Conservation (phyloP, 2,888 invertebrate species). For the Prosapia bicincta region DNA sequence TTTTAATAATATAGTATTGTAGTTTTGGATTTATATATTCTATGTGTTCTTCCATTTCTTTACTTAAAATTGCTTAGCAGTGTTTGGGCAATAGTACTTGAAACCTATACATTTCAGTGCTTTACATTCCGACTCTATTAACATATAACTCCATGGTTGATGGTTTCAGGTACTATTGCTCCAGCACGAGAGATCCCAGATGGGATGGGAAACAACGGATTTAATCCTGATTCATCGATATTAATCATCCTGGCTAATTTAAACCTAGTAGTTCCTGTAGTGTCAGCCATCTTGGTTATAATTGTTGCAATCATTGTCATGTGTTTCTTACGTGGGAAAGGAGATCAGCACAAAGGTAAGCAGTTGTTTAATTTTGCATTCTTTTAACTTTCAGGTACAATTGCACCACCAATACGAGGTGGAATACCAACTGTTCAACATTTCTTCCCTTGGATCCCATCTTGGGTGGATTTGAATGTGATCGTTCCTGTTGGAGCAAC, state of each 20-base stretch:
- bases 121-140: not conserved
- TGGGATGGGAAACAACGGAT: slow-evolving; percentile 52
- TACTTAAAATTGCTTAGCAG: too few relatives aligned
- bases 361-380: slow-evolving; percentile 43
- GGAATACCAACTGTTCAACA: slow-evolving; percentile 50
- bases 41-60: too few relatives aligned
- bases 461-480: slow-evolving; percentile 86
- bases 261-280: slow-evolving; percentile 90
- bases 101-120: not conserved
- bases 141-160: slow-evolving; percentile 12
- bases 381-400: slow-evolving; percentile 60
- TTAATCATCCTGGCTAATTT: slow-evolving; percentile 86
- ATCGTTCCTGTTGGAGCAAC: slow-evolving; percentile 88
- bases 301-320: slow-evolving; percentile 91
- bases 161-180: slow-evolving; percentile 89
- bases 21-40: too few relatives aligned
- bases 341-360: slow-evolving; percentile 82
- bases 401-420: slow-evolving; percentile 69
- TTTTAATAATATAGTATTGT: too few relatives aligned
- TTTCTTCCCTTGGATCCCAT: slow-evolving; percentile 72
- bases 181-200: slow-evolving; percentile 81
- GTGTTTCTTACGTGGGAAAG: slow-evolving; percentile 83
- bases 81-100: slow-evolving; percentile 3
- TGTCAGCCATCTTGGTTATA: slow-evolving; percentile 87
- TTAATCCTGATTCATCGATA: slow-evolving; percentile 57